Base-by-base conservation (phyloP, 1,140 invertebrate species). In the Bacillus rossius region DNA sequence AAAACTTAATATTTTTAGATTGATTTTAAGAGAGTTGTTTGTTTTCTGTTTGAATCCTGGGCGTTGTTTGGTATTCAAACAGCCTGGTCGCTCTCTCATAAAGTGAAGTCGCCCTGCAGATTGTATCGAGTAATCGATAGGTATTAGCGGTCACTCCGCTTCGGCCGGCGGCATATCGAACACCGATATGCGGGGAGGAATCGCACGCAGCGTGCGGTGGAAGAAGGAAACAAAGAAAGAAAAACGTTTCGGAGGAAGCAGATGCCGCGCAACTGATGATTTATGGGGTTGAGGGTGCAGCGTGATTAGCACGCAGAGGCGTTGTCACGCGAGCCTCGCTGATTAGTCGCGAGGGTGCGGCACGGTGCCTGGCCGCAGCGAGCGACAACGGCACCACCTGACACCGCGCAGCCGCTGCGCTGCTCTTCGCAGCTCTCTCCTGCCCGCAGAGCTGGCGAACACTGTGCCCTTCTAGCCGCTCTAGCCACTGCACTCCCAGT, bases 191-290 rank as follows among this genome's bases (percentile, higher is more conserved):
- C 14, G 4, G 8, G 48, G 4, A 23, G 17, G 48, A 50, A 19
- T 8, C 22, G 48, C 22, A 25, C 29, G 22, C n/a, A n/a, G 48
- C 48, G 14, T 3, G 25, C 43, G 26, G 19, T 3, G 10, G 17
- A 5, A 3, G 20, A 22, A 43, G 42, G 42, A 56, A 56, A 50
- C 26, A 34, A 50, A 50, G 37, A 50, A 50, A 29, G 48, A 17
- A 50, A 34, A 34, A 34, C 29, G 10, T 34, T 34, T 34, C 29
- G 29, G 20, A 50, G 48, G 48, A 50, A 50, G 48, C 48, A 50
- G 48, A 50, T 50, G 48, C 48, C 48, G 16, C 48, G 34, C 23
- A 34, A 26, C 48, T 26, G 48, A 50, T 50, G 48, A 50, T 50
- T 50, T 50, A 50, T 50, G 26, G 37, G 25, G 25, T 50, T 50